Evolutionary conservation across 2,888 invertebrate genomes (phyloP).

Genomic region (Thysanoteuthis rhombus): DNA sequence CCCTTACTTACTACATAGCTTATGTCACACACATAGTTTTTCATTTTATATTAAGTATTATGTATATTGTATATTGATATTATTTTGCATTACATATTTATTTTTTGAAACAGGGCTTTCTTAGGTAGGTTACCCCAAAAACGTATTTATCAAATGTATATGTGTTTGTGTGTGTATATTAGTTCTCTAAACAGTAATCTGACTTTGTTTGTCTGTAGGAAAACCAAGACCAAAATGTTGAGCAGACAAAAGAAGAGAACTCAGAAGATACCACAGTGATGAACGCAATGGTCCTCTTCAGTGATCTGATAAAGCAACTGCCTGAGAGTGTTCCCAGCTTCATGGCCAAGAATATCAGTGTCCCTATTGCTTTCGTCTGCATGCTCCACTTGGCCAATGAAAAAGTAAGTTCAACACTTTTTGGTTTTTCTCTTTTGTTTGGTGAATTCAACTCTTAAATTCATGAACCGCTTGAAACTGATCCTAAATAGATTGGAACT

Average conservation of each 20-base stretch:
- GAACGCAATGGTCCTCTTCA: conserved; percentile 37
- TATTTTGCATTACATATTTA: too few relatives aligned
- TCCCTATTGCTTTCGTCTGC: conserved; percentile 82
- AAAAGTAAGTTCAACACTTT: conserved; percentile 66
- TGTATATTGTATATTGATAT: too few relatives aligned
- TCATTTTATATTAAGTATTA: too few relatives aligned
- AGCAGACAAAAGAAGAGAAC: neutral
- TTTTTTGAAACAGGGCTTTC: too few relatives aligned
- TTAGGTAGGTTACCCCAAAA: too few relatives aligned
- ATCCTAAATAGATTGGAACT: too few relatives aligned
- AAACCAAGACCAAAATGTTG: conserved; percentile 28
- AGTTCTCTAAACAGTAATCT: neutral
- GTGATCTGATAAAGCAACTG: conserved; percentile 57
- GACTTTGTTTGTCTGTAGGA: conserved; percentile 18
- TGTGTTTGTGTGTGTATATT: too few relatives aligned
- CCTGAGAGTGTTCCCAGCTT: conserved; percentile 64
- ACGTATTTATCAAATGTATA: too few relatives aligned
- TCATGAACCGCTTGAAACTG: too few relatives aligned
- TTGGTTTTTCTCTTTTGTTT: neutral
- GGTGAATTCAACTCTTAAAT: too few relatives aligned
- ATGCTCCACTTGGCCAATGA: conserved; percentile 87
- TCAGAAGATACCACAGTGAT: neutral
- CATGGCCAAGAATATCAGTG: conserved; percentile 80
- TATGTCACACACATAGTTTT: too few relatives aligned
- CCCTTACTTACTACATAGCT: too few relatives aligned